phyloP scores from a whole-genome alignment of 2,113 vertebrate genomes.

The Gobius niger region DNA sequence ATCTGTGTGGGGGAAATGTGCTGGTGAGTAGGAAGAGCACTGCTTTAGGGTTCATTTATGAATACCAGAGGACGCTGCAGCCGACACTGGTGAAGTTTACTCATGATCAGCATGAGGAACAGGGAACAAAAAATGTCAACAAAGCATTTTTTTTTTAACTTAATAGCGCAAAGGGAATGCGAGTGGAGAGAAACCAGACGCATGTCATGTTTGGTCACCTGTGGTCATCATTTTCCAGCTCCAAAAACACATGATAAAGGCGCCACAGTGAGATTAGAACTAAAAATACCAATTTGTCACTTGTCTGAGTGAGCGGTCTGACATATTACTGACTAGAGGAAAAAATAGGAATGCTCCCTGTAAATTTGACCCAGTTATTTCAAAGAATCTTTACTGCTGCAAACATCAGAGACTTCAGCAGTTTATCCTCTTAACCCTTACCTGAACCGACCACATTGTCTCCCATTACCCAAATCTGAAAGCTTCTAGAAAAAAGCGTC shows the following conservation, averaged over 20 bases:
- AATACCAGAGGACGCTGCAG: slow-evolving; percentile 45
- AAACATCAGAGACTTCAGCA: too few species aligned
- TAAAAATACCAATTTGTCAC: slow-evolving; percentile 4
- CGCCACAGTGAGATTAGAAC: slow-evolving; percentile 9
- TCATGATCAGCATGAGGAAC: slow-evolving; percentile 21
- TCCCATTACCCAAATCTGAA: too few species aligned
- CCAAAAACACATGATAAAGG: slow-evolving; percentile 16
- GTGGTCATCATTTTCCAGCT: not conserved
- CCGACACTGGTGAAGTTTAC: slow-evolving; percentile 31
- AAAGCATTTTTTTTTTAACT: slow-evolving; percentile 1
- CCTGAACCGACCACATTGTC: too few species aligned
- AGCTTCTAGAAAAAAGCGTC: too few species aligned
- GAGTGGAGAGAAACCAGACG: slow-evolving; percentile 29
- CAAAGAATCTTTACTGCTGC: not conserved
- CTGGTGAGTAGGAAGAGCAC: slow-evolving; percentile 32
- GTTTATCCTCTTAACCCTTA: too few species aligned
- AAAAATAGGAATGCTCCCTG: not conserved
- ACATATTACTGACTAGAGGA: not conserved
- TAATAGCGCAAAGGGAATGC: not conserved
- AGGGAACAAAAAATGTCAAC: slow-evolving; percentile 15
- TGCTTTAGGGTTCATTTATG: slow-evolving; percentile 33
- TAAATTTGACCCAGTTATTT: not conserved
- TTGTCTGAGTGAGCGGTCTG: not conserved
- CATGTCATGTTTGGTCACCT: slow-evolving; percentile 16
- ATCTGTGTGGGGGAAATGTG: slow-evolving; percentile 1